Evolutionary conservation across 2,113 vertebrate species (phyloP).

Genomic region (Coracopsis vasa): DNA sequence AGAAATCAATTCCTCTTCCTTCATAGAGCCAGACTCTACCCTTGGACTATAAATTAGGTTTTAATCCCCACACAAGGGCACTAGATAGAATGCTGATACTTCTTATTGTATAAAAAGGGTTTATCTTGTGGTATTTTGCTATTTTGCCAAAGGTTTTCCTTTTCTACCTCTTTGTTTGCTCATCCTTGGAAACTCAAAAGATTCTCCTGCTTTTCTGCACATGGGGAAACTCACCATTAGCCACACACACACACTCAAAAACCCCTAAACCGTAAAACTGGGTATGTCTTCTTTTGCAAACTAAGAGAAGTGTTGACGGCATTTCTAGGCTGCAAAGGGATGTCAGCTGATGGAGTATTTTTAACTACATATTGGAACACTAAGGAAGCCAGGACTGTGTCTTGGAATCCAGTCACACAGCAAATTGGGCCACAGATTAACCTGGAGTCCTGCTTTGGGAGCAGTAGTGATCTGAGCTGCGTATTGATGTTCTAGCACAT

Average conservation of each 20-base stretch:
- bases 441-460: not conserved
- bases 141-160: not conserved
- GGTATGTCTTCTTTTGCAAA: not conserved
- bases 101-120: not conserved
- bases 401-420: not conserved
- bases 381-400: not conserved
- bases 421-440: not conserved
- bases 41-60: not conserved
- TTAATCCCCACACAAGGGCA: not conserved
- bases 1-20: not conserved
- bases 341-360: not conserved
- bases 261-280: not conserved
- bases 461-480: not conserved
- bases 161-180: not conserved
- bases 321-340: not conserved
- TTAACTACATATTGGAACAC: not conserved
- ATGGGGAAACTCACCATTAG: not conserved
- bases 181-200: not conserved
- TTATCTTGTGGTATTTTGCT: fast-evolving
- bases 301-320: not conserved
- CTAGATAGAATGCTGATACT: not conserved
- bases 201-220: not conserved
- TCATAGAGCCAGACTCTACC: not conserved
- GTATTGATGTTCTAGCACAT: not conserved
- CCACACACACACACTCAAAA: not conserved